Evolutionary conservation across 2,888 invertebrate genomes (phyloP), one percentile per base, ranked within the genome.

Genomic region (Leptarthrus brevirostris): DNA sequence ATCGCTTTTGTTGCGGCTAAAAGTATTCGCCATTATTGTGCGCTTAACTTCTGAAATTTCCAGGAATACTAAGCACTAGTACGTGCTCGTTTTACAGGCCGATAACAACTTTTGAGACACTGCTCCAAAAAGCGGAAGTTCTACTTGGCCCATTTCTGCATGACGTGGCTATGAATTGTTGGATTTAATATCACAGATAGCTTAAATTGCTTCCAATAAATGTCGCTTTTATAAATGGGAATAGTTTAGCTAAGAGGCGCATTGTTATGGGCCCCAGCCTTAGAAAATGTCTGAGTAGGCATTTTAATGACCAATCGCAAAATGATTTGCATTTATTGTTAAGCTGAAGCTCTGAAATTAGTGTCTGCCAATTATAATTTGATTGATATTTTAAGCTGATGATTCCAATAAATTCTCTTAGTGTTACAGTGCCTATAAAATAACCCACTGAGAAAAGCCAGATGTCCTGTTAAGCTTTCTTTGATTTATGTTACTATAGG

Each of bases 1-100:
- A 49, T 49, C 49, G 49, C 18, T 49, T 20, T 49, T 49, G 49
- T 49, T 49, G 49, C 49, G 49, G 49, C 49, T 16, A 1, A 20
- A 49, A 49, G 12, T 49, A 49, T 49, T 20, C 18, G 16, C 20
- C 49, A 49, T 49, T 49, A 49, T 49, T 49, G 49, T 49, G 2
- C 20, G 49, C 49, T 49, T 49, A 20, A 6, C 49, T 18, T 49
- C 20, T 49, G 6, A 49, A 20, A 49, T 49, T 49, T 14, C 49
- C 18, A 12, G 49, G 49, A 40, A 49, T 49, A 49, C 49, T 16
- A 20, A 49, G 20, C 49, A 12, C 49, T 49, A 49, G 49, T 49
- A 49, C 49, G 49, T 49, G 49, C 14, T 3, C 16, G 49, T 49
- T 49, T 18, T 4, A n/a, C 18, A 49, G 18, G 2, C 49, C 18